Conservation (phyloP, 2,888 invertebrate genomes). For the Blastobasis adustella region DNA sequence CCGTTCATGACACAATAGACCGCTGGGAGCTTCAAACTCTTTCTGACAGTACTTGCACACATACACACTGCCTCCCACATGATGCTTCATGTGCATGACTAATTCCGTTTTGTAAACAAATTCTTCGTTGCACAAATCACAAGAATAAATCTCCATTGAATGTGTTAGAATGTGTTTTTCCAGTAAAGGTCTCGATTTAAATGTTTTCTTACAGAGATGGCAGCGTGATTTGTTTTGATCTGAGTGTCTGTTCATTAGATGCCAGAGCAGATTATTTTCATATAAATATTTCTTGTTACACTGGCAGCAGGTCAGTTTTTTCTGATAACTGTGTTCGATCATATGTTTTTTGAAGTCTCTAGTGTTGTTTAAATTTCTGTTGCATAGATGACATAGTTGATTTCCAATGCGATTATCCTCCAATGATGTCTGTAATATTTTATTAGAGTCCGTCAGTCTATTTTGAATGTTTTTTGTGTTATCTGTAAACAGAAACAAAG, state of each 20-base stretch:
- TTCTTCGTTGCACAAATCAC: constrained; percentile 10
- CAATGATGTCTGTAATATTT: too few species aligned
- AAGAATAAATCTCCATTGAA: not conserved
- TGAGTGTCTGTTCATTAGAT: not conserved
- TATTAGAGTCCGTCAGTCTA: too few species aligned
- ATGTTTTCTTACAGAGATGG: not conserved
- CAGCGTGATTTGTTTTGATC: not conserved
- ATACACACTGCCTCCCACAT: constrained; percentile 13
- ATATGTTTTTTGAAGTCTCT: not conserved
- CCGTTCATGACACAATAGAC: constrained; percentile 8
- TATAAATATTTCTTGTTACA: not conserved
- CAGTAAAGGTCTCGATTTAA: not conserved
- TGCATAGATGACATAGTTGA: not conserved
- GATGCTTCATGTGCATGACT: constrained; percentile 11
- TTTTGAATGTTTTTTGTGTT: too few species aligned
- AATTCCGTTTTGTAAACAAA: constrained; percentile 11
- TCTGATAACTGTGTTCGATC: not conserved
- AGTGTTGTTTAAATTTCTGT: not conserved
- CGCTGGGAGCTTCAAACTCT: constrained; percentile 9
- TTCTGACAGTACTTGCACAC: constrained; percentile 13
- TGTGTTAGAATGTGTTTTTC: not conserved
- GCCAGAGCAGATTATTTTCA: not conserved
- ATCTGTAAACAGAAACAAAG: too few species aligned
- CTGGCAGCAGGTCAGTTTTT: not conserved
- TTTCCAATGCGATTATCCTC: too few species aligned